Percentiles rank a stretch among this genome's conserved stretches.
These are phyloP conservation scores for Invenusta paracnida DNA, from an alignment of 2,888 invertebrate genomes.

Conservation along the genomic window DNA sequence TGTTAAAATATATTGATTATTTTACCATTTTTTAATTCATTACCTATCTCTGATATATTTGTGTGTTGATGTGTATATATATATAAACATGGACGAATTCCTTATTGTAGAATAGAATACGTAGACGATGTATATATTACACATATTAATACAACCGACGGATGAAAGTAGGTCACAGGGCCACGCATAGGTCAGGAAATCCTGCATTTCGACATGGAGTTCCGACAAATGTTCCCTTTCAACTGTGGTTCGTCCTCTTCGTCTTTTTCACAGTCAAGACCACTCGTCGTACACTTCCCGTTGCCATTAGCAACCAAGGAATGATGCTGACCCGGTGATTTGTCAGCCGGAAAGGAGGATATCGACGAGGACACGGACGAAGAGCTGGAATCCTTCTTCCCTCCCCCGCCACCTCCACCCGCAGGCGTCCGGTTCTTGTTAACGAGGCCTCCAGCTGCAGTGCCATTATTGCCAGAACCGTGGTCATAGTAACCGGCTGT, in stretches of 20 bases:
- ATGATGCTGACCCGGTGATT: neutral
- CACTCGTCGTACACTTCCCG: neutral
- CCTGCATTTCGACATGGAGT: neutral
- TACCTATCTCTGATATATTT: too few species aligned
- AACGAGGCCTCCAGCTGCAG: neutral
- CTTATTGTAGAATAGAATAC: neutral
- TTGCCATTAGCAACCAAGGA: neutral
- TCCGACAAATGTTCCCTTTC: constrained; percentile 5
- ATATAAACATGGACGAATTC: neutral
- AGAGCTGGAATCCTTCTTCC: neutral
- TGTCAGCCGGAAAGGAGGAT: neutral
- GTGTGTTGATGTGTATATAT: too few species aligned
- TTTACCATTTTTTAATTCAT: too few species aligned
- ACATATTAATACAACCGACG: too few species aligned
- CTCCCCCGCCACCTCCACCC: neutral
- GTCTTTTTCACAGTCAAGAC: neutral
- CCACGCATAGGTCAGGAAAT: neutral
- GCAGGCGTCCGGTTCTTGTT: neutral
- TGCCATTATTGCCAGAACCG: neutral
- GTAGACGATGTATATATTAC: neutral
- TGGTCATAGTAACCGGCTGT: neutral
- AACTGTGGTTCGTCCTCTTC: neutral
- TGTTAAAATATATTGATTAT: too few species aligned
- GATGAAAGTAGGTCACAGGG: too few species aligned
- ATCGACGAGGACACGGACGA: neutral